Percentiles rank a stretch among this genome's conserved stretches.
These are phyloP conservation scores for Drosophila anomelani DNA, from an alignment of 2,888 invertebrate species.

Conservation along the genomic window DNA sequence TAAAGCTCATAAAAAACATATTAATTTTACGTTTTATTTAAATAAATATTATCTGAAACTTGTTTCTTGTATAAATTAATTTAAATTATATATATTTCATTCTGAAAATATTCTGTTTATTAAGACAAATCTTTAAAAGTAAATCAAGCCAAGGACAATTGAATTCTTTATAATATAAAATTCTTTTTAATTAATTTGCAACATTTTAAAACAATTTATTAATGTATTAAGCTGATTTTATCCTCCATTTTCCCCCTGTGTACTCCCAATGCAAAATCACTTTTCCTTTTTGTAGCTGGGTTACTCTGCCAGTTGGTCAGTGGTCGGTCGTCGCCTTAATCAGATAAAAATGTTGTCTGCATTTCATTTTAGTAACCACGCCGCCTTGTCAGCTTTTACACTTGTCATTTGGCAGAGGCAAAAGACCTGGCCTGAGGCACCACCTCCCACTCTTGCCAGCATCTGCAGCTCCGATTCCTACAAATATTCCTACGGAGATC, in stretches of 20 bases:
- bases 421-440: constrained; percentile 11
- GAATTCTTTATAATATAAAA: too few species aligned
- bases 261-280: constrained; percentile 19
- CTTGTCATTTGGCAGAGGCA: constrained; percentile 64
- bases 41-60: background rate
- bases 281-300: constrained; percentile 24
- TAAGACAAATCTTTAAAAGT: background rate
- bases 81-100: background rate
- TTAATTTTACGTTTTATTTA: background rate
- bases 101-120: background rate
- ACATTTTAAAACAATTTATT: too few species aligned
- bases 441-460: constrained; percentile 6
- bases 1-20: background rate
- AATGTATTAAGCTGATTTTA: too few species aligned
- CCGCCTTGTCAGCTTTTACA: constrained; percentile 75
- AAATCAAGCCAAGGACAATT: background rate
- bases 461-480: constrained; percentile 15
- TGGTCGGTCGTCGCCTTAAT: constrained; percentile 50
- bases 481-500: constrained; percentile 26
- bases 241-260: background rate
- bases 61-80: background rate
- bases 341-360: constrained; percentile 69
- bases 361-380: constrained; percentile 62
- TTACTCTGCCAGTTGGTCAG: constrained; percentile 58
- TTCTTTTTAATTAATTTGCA: too few species aligned